Conservation (phyloP, 2,888 invertebrate species). For the Hydropsyche betteni region DNA sequence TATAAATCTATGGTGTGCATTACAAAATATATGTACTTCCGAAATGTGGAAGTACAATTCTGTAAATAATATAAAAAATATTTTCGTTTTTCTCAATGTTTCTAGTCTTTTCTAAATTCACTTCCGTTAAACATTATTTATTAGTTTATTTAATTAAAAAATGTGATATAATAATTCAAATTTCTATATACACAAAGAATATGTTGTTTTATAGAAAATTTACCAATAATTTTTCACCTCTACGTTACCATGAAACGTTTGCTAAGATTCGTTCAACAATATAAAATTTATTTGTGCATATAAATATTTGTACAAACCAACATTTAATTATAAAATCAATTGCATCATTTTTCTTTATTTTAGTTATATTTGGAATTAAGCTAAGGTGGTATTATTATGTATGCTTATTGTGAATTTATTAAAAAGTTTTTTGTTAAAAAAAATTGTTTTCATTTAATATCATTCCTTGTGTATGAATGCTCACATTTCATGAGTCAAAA, state of each 20-base stretch:
- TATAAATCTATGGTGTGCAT: too few species aligned
- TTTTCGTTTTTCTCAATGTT: conserved; percentile 32
- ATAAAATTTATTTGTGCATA: background rate
- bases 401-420: conserved; percentile 26
- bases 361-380: conserved; percentile 10
- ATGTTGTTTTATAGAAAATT: background rate
- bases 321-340: background rate
- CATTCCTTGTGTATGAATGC: background rate
- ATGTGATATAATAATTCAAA: conserved; percentile 28
- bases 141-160: conserved; percentile 27
- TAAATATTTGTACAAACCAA: background rate
- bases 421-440: conserved; percentile 12
- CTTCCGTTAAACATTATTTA: conserved; percentile 12
- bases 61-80: background rate
- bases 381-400: conserved; percentile 19
- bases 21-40: too few species aligned
- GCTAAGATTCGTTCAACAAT: background rate
- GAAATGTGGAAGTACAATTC: too few species aligned
- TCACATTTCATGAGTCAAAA: background rate
- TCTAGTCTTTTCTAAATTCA: conserved; percentile 41
- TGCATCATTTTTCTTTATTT: background rate
- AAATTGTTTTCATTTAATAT: background rate
- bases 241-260: background rate
- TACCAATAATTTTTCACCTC: conserved; percentile 1
- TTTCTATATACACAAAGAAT: background rate